Evolutionary conservation across 2,113 vertebrate species (phyloP).

Genomic region (Sander lucioperca): DNA sequence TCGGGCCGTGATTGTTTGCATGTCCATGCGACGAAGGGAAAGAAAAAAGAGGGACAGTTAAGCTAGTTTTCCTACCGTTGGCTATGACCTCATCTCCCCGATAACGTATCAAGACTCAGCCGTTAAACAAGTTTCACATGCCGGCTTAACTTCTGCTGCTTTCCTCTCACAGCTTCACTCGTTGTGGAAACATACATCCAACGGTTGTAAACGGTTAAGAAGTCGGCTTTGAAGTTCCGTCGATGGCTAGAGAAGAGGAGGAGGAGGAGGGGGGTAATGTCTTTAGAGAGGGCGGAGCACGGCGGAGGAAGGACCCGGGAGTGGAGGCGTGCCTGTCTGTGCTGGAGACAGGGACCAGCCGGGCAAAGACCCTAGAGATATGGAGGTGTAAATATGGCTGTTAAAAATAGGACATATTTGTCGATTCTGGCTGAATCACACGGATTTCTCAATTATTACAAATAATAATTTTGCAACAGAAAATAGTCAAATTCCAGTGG

Average conservation of each 20-base stretch:
- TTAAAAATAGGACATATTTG: neutral
- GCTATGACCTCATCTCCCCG: slow-evolving; percentile 47
- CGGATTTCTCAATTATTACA: neutral
- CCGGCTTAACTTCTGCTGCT: neutral
- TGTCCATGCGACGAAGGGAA: slow-evolving; percentile 16
- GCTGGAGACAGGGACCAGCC: neutral
- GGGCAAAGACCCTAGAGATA: neutral
- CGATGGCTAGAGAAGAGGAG: slow-evolving; percentile 34
- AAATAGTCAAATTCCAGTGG: neutral
- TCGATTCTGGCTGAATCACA: neutral
- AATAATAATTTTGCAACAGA: neutral
- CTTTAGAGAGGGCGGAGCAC: slow-evolving; percentile 57
- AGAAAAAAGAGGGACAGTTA: neutral
- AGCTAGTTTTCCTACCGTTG: slow-evolving; percentile 58
- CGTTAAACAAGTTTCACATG: slow-evolving; percentile 23
- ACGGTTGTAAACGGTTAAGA: neutral
- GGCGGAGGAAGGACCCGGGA: neutral
- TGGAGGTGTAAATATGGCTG: neutral
- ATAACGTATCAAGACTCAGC: neutral
- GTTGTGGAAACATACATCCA: neutral
- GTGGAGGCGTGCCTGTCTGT: slow-evolving; percentile 23
- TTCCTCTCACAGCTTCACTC: neutral
- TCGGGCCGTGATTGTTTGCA: slow-evolving; percentile 50
- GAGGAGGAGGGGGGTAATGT: slow-evolving; percentile 21
- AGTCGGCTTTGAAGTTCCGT: slow-evolving; percentile 38